phyloP scores from a whole-genome alignment of 1,140 invertebrate genomes.

The Brachionus paranguensis region DNA sequence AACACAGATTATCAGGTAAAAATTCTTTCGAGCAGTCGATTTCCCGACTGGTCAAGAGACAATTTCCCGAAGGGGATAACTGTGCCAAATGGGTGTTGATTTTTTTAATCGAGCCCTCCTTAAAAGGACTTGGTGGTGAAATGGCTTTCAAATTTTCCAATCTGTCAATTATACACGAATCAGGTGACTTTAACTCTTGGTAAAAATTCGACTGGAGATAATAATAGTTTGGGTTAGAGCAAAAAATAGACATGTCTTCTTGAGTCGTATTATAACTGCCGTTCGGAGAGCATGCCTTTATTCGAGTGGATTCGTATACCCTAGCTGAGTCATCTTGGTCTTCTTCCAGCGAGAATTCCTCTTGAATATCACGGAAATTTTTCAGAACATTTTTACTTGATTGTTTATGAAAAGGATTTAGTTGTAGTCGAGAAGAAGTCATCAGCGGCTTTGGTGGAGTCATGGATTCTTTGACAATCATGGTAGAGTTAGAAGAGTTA shows the following conservation, averaged over 20 bases:
- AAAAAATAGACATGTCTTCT: not conserved
- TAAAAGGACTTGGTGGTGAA: constrained; percentile 13
- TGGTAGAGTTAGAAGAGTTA: not conserved
- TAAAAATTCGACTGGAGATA: not conserved
- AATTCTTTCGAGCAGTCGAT: not conserved
- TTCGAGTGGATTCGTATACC: not conserved
- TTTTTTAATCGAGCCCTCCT: not conserved
- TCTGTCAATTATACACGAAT: not conserved
- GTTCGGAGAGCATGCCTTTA: not conserved
- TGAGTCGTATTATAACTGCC: not conserved
- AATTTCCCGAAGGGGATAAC: not conserved
- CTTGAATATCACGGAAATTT: not conserved
- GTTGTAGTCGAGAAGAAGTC: constrained; percentile 1
- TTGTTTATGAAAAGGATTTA: not conserved
- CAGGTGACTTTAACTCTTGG: not conserved
- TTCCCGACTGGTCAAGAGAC: not conserved
- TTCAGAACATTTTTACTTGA: not conserved
- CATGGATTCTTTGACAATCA: not conserved
- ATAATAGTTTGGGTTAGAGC: constrained; percentile 1
- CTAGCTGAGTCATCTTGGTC: not conserved
- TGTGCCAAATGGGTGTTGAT: not conserved
- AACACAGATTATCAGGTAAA: not conserved
- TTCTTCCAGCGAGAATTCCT: not conserved
- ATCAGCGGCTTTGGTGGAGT: not conserved
- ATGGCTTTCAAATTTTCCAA: not conserved